Evolutionary conservation across 2,113 vertebrate genomes (phyloP).

Genomic region (Haemorhous mexicanus): DNA sequence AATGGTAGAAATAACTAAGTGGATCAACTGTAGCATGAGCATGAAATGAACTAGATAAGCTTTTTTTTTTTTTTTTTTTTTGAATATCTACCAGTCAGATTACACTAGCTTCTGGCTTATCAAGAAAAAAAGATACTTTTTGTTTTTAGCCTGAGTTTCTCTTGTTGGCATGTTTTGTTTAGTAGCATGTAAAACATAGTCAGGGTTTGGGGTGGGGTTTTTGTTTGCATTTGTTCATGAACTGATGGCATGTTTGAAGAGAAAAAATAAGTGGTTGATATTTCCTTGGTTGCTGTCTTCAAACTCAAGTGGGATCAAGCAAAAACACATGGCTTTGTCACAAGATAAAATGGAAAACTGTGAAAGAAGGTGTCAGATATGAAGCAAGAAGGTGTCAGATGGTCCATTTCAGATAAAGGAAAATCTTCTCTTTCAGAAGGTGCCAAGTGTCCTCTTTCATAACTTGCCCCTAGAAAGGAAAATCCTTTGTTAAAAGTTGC

Average conservation of each 20-base stretch:
- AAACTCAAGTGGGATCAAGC: background rate
- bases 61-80: background rate
- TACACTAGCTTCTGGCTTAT: background rate
- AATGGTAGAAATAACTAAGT: slow-evolving; percentile 23
- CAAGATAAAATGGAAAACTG: background rate
- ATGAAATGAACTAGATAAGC: background rate
- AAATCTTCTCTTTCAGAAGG: background rate
- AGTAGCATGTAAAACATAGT: background rate
- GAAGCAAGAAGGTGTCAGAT: background rate
- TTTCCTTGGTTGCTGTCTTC: background rate
- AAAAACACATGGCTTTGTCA: background rate
- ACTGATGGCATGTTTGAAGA: background rate
- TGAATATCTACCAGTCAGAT: background rate
- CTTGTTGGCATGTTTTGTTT: background rate
- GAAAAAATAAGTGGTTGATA: background rate
- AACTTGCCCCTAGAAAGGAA: background rate
- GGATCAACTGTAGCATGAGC: background rate
- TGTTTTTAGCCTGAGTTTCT: background rate
- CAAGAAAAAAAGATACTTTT: background rate
- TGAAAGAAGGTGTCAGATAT: background rate
- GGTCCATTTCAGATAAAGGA: background rate
- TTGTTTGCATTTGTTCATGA: background rate
- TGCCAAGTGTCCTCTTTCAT: background rate
- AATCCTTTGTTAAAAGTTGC: background rate
- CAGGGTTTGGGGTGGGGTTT: background rate